Conservation (phyloP, 2,113 vertebrate species). For the Misgurnus anguillicaudatus region DNA sequence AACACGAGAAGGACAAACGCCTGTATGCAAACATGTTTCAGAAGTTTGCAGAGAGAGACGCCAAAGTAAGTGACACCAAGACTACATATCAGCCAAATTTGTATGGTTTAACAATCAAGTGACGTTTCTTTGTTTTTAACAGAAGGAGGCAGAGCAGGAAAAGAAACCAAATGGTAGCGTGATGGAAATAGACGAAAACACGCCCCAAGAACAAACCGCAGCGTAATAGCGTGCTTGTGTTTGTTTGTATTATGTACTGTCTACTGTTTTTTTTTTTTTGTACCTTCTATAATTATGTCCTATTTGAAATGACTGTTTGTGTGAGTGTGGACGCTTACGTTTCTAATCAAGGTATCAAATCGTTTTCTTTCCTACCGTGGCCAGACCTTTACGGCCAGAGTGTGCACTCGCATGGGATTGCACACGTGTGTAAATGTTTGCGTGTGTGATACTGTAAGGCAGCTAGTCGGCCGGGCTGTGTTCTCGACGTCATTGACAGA, state of each 20-base stretch:
- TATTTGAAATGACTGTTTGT: constrained; percentile 26
- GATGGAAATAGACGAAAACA: constrained; percentile 71
- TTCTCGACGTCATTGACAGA: constrained; percentile 9
- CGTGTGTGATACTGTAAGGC: constrained; percentile 59
- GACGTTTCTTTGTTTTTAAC: constrained; percentile 5
- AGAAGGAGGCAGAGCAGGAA: constrained; percentile 67
- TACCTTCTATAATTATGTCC: constrained; percentile 51
- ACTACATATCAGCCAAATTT: too few species aligned
- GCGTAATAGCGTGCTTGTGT: constrained; percentile 58
- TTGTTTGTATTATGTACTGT: constrained; percentile 53
- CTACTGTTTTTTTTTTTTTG: constrained; percentile 24
- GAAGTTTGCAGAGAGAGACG: constrained; percentile 87
- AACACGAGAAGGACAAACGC: constrained; percentile 92
- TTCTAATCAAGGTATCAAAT: constrained; percentile 19
- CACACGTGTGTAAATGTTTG: constrained; percentile 47
- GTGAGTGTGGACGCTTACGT: not conserved
- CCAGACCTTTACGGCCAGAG: constrained; percentile 67
- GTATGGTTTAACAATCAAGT: not conserved
- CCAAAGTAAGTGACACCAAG: constrained; percentile 75
- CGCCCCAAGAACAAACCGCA: constrained; percentile 67
- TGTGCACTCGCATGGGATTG: constrained; percentile 44
- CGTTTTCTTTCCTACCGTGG: constrained; percentile 31
- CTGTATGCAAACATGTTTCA: constrained; percentile 99
- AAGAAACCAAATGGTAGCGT: constrained; percentile 52
- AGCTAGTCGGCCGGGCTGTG: constrained; percentile 20